These are phyloP conservation scores for Corydoras maculifer DNA, from an alignment of 2,113 vertebrate species.

Conservation along the genomic window DNA sequence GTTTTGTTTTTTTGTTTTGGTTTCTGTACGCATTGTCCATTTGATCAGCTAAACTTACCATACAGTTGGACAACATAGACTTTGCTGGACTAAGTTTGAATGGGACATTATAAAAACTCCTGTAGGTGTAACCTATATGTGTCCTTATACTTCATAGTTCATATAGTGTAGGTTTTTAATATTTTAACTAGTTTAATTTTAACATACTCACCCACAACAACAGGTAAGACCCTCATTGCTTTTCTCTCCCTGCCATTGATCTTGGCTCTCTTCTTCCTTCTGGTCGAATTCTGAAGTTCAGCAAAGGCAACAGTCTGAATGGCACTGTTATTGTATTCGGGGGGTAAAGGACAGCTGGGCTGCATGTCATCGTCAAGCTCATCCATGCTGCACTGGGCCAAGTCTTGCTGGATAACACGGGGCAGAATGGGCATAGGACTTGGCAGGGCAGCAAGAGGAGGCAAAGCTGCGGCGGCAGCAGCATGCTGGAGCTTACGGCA, in stretches of 20 bases:
- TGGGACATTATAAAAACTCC: too few relatives aligned
- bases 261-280: slow-evolving; percentile 66
- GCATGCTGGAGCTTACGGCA: slow-evolving; percentile 64
- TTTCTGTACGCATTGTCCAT: too few relatives aligned
- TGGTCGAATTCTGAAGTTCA: slow-evolving; percentile 51
- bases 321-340: slow-evolving; percentile 59
- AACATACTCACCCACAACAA: slow-evolving; percentile 65
- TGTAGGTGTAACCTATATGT: too few relatives aligned
- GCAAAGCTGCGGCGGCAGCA: slow-evolving; percentile 41
- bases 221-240: slow-evolving; percentile 85
- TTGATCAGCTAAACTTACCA: too few relatives aligned
- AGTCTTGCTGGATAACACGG: slow-evolving; percentile 56
- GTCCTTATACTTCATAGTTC: too few relatives aligned
- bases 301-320: slow-evolving; percentile 66
- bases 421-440: slow-evolving; percentile 38
- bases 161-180: background rate
- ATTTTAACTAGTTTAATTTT: too few relatives aligned
- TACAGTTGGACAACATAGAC: too few relatives aligned
- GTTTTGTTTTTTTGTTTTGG: too few relatives aligned
- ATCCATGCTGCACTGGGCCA: slow-evolving; percentile 53
- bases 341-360: slow-evolving; percentile 59
- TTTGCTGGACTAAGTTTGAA: too few relatives aligned
- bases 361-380: slow-evolving; percentile 49
- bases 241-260: slow-evolving; percentile 85
- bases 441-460: slow-evolving; percentile 41